Base-by-base conservation (phyloP, 2,888 invertebrate genomes). In the Drosophila rellima region DNA sequence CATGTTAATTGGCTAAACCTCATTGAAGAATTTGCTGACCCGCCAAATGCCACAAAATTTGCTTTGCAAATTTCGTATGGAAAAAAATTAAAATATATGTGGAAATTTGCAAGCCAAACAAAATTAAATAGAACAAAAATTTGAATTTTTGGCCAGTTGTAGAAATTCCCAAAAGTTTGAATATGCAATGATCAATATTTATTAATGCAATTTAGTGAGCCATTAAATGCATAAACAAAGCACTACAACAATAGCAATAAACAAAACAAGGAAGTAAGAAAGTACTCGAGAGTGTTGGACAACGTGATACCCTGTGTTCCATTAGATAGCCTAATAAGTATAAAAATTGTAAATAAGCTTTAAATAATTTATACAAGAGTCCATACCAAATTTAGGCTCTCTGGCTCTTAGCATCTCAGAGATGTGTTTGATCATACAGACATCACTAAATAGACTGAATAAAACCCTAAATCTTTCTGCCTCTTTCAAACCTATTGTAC, bases 11-110 rank as follows among this genome's bases (percentile, higher is more conserved):
- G 76, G 60, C 57, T 62, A 44, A 67, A 69, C 70, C 59, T 31
- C 23, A 71, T 50, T 66, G 61, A 80, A 61, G 64, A 80, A 69
- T 68, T 64, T 66, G 84, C 74, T 83, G 74, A 83, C 65, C 68
- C 42, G 33, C 51, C 68, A 55, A 55, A 17, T 55, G 52, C 50
- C 47, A 54, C 35, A 45, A 70, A 84, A 82, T 84, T 79, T 70
- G 88, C 51, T 61, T 82, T 79, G 69, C 75, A 64, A 79, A 87
- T 87, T 81, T 65, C 11, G 62, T 5, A 18, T 17, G 17, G n/a
- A 37, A 11, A 31, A 35, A 54, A 51, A 18, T 40, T 11, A 18
- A 42, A 40, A 29, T 18, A 31, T 6, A 17, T n/a, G 18, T 15
- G 17, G 6, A 44, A 44, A 20, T 20, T 31, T 23, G 26, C 15